Percentiles rank a stretch among this genome's conserved stretches.
phyloP scores from a whole-genome alignment of 2,797 vertebrate species.

The Chelon labrosus region DNA sequence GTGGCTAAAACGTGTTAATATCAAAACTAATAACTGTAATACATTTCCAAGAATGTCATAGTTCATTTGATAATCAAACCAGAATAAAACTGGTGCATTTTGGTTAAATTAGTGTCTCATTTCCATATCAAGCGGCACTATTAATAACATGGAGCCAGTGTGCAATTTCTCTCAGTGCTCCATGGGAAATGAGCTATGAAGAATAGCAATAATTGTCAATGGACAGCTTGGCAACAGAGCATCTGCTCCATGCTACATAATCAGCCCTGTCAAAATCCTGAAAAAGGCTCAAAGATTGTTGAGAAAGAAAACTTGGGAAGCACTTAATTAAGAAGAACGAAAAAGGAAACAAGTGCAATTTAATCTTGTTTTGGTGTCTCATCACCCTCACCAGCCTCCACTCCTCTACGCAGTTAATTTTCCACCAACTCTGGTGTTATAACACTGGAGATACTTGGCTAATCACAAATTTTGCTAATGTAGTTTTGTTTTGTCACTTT shows the following conservation, averaged over 20 bases:
- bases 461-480: constrained; percentile 26
- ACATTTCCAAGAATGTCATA: constrained; percentile 53
- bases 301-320: constrained; percentile 61
- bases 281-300: constrained; percentile 67
- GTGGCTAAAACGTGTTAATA: constrained; percentile 45
- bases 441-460: constrained; percentile 6
- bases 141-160: constrained; percentile 79
- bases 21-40: constrained; percentile 55
- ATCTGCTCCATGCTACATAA: constrained; percentile 92
- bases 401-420: constrained; percentile 28
- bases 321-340: constrained; percentile 65
- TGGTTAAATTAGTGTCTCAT: constrained; percentile 79
- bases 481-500: constrained; percentile 20
- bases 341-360: constrained; percentile 61
- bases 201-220: constrained; percentile 91
- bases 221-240: constrained; percentile 92
- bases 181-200: constrained; percentile 91
- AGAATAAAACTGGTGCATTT: constrained; percentile 61
- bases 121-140: constrained; percentile 78
- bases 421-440: constrained; percentile 33
- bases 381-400: constrained; percentile 39
- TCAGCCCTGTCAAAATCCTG: constrained; percentile 82
- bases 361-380: constrained; percentile 62
- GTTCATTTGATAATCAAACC: constrained; percentile 76
- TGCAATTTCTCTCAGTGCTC: constrained; percentile 78